These are phyloP conservation scores for Leptodactylus fallax DNA, from an alignment of 2,797 vertebrate genomes.

Conservation along the genomic window DNA sequence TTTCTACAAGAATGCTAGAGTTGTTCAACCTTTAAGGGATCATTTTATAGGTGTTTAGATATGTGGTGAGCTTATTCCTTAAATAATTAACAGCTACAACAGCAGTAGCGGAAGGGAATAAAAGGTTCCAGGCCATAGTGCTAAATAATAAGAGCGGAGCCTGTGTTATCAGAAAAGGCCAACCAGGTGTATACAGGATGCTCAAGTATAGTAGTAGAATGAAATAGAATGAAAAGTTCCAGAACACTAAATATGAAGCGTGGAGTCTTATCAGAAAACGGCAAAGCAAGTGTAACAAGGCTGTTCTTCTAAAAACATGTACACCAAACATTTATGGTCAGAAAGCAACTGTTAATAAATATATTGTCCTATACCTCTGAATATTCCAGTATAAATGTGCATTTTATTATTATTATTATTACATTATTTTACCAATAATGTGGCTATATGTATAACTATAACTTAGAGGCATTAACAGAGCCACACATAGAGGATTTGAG, in stretches of 20 bases:
- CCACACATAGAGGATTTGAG: not conserved
- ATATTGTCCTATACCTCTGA: no score
- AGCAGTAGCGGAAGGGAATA: not conserved
- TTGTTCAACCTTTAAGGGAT: no score
- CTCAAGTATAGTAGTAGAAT: not conserved
- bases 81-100: not conserved
- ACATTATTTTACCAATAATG: not conserved
- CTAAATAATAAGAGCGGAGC: not conserved
- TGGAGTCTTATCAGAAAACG: not conserved
- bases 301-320: not conserved
- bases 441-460: not conserved
- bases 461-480: not conserved
- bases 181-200: not conserved
- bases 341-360: no score
- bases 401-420: not conserved
- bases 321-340: not conserved
- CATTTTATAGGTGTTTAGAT: no score
- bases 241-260: not conserved
- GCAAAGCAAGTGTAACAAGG: not conserved
- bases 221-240: not conserved
- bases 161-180: not conserved
- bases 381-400: no score
- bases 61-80: no score
- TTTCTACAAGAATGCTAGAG: no score
- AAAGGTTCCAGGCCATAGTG: not conserved